Evolutionary conservation across 2,888 invertebrate genomes (phyloP).

Genomic region (Rhopalosiphum nymphaeae): DNA sequence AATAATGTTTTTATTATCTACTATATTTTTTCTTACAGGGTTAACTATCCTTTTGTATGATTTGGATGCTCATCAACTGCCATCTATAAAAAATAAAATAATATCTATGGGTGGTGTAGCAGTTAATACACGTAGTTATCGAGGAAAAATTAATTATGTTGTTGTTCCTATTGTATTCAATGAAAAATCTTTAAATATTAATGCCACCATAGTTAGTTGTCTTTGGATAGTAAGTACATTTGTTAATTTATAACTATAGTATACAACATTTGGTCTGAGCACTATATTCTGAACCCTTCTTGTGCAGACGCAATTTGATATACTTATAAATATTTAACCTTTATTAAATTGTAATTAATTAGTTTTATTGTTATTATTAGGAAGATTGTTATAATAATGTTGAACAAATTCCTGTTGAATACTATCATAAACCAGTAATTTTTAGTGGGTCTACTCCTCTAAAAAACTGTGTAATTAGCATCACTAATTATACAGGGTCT

Average conservation of each 20-base stretch:
- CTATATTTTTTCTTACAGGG: neutral
- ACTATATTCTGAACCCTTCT: neutral
- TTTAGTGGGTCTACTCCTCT: constrained; percentile 73
- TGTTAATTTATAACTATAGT: no score
- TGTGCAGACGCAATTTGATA: neutral
- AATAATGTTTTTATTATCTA: neutral
- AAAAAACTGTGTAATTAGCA: constrained; percentile 80
- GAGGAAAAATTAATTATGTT: constrained; percentile 77
- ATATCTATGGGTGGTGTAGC: constrained; percentile 71
- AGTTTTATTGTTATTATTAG: constrained; percentile 69
- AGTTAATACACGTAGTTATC: constrained; percentile 70
- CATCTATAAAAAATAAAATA: constrained; percentile 57
- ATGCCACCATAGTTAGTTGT: constrained; percentile 77
- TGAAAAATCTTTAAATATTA: constrained; percentile 70
- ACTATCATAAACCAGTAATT: constrained; percentile 81
- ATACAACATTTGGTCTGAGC: constrained; percentile 16
- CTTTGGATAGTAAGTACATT: constrained; percentile 77
- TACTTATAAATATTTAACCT: neutral
- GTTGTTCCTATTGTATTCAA: constrained; percentile 74
- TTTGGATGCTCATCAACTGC: constrained; percentile 46
- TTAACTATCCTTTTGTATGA: constrained; percentile 44
- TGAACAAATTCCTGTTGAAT: constrained; percentile 75
- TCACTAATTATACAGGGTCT: constrained; percentile 81
- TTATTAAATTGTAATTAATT: neutral
- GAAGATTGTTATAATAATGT: constrained; percentile 77